phyloP scores from a whole-genome alignment of 1,140 invertebrate species.

The Colletes gigas region DNA sequence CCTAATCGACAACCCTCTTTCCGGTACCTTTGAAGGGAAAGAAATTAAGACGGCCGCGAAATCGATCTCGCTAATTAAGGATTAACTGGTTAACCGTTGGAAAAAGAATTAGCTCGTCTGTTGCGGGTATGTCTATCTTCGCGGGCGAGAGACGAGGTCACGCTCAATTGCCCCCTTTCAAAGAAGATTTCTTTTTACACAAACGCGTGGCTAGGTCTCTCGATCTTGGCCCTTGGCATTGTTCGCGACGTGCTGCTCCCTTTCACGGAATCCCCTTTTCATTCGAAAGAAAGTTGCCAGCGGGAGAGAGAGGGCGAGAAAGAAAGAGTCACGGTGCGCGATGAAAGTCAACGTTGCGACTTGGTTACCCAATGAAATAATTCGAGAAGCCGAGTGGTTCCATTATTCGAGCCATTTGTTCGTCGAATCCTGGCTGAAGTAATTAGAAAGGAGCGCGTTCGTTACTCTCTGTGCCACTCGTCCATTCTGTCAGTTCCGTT shows the following conservation, averaged over 20 bases:
- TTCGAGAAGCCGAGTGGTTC: not conserved
- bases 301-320: not conserved
- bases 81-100: not conserved
- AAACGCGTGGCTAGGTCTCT: constrained; percentile 16
- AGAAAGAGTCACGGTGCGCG: not conserved
- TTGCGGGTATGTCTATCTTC: not conserved
- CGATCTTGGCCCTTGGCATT: constrained; percentile 27
- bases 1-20: no score
- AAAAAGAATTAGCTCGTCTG: not conserved
- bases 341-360: not conserved
- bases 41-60: not conserved
- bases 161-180: constrained; percentile 38
- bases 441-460: not conserved
- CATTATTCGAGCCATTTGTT: constrained; percentile 18
- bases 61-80: not conserved
- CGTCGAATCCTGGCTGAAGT: not conserved
- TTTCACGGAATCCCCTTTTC: constrained; percentile 13
- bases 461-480: not conserved
- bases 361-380: not conserved
- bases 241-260: constrained; percentile 15
- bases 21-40: no score
- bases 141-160: no score
- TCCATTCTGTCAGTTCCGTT: not conserved
- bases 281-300: constrained; percentile 15
- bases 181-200: constrained; percentile 14